Percentiles rank a stretch among this genome's conserved stretches.
Evolutionary conservation across 2,113 vertebrate genomes (phyloP).

Genomic region (Psophia crepitans): DNA sequence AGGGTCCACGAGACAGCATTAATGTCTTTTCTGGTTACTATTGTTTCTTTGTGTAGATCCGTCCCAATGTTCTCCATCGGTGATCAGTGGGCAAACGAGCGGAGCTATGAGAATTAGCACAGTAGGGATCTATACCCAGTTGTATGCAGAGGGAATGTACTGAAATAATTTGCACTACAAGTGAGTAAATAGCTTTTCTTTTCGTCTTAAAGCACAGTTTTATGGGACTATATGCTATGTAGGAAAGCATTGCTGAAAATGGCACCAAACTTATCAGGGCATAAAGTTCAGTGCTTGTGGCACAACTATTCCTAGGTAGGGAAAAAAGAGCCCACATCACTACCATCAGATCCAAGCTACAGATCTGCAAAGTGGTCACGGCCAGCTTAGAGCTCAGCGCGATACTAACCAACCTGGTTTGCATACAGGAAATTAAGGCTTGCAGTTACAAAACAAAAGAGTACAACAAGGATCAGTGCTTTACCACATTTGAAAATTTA

Average conservation of each 20-base stretch:
- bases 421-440: not conserved
- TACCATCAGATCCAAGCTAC: not conserved
- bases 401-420: not conserved
- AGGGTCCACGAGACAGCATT: not conserved
- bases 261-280: not conserved
- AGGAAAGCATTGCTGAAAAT: not conserved
- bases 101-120: not conserved
- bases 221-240: not conserved
- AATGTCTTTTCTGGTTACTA: not conserved
- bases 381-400: not conserved
- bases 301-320: not conserved
- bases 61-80: not conserved
- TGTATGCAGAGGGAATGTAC: not conserved
- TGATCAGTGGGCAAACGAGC: not conserved
- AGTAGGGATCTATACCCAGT: not conserved
- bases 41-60: not conserved
- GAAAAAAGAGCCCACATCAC: not conserved
- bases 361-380: not conserved
- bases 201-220: not conserved
- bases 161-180: not conserved
- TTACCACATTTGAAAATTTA: not conserved
- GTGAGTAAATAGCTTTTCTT: slow-evolving; percentile 7
- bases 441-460: not conserved
- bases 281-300: not conserved
- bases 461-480: not conserved